Evolutionary conservation across 2,113 vertebrate species (phyloP), one percentile per base, ranked within the genome.

Genomic region (Chionis minor): DNA sequence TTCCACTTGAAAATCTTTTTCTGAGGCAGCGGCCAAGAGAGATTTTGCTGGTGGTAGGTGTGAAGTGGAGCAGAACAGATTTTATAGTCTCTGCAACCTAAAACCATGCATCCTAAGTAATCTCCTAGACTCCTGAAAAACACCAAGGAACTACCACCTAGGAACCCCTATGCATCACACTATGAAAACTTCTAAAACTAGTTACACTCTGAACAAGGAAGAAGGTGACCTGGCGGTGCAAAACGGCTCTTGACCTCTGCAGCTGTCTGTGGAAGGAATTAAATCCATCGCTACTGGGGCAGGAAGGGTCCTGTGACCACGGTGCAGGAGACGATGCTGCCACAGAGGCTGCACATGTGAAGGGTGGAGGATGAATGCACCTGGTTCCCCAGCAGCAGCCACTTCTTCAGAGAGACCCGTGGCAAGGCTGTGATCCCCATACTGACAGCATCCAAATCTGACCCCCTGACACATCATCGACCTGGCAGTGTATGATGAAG

Each of bases 151-250:
- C 30, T 49, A 44, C 12, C 32, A 62, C 24, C 30, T 69, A 49
- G n/a, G 42, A 80, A 7, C 8, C 26, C 38, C 54, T 69, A 14
- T 14, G 21, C 24, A 24, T 28, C 0, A 0, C 18, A 27, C 24
- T 19, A 10, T 6, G 21, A 49, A 59, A 73, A 26, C 6, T 59
- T 83, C 28, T 18, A n/a, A 81, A 59, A 32, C 9, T 56, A 22
- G 12, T 5, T 27, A 51, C 23, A 17, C 23, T 8, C 28, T 32
- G 38, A 58, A 80, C 24, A n/a, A 52, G 33, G 42, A 85, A 52
- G 62, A 40, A 52, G 23, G 42, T n/a, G 33, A 15, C 23, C 40
- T 59, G 27, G 71, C 56, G 62, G 44, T 44, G 13, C 27, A n/a
- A 52, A 82, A 12, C 33, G 52, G 56, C n/a, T 35, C 38, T 52